A percentile compares a stretch with the other conserved stretches of the same genome.
Evolutionary conservation across 2,888 invertebrate species (phyloP).

Genomic region (Aphidius colemani): DNA sequence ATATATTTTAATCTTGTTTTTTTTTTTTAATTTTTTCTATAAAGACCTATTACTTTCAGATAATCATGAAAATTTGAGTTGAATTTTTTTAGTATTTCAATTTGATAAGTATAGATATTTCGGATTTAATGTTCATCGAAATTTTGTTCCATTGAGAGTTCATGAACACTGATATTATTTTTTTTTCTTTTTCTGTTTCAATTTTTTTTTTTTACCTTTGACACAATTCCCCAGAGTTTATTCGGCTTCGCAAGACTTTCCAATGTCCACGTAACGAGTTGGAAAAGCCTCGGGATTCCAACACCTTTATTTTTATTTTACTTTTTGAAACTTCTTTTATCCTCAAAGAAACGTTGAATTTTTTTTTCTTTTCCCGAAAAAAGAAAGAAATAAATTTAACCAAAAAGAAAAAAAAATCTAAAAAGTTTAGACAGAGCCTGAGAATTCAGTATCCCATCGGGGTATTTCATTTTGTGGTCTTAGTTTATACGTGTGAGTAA

Average conservation of each 20-base stretch:
- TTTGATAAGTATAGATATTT: no score
- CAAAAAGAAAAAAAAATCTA: background rate
- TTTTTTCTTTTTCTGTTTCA: background rate
- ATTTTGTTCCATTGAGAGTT: no score
- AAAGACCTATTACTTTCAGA: no score
- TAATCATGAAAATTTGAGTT: no score
- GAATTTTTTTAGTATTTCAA: no score
- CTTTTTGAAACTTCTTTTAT: background rate
- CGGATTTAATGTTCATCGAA: no score
- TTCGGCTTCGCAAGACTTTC: slow-evolving; percentile 1
- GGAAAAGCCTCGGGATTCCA: slow-evolving; percentile 6
- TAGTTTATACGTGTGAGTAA: no score
- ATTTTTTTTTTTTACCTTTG: background rate
- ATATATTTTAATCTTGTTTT: background rate
- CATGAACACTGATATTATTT: background rate
- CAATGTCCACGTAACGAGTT: slow-evolving; percentile 19
- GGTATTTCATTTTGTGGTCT: no score
- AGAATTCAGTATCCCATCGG: no score
- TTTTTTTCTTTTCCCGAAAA: background rate
- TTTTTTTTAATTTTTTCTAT: background rate
- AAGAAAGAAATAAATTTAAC: background rate
- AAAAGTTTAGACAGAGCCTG: no score
- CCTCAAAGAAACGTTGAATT: background rate
- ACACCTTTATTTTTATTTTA: background rate
- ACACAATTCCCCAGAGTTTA: slow-evolving; percentile 8